These are phyloP conservation scores for Osmerus mordax DNA, from an alignment of 2,113 vertebrate genomes.

Conservation along the genomic window DNA sequence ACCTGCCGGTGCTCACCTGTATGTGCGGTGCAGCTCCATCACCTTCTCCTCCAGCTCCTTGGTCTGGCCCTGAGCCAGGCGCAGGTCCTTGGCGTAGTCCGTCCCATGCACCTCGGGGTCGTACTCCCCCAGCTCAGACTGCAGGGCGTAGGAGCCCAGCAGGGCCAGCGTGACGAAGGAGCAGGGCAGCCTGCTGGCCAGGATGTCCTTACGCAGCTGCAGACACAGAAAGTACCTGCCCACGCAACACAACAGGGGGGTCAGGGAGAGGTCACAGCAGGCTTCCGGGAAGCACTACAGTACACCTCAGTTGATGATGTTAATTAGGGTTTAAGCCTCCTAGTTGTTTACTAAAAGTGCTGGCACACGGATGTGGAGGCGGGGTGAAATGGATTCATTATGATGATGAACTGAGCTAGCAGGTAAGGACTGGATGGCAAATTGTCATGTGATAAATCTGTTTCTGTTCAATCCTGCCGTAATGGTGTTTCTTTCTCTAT, in stretches of 20 bases:
- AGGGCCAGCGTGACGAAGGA: constrained; percentile 95
- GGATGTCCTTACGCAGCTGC: constrained; percentile 92
- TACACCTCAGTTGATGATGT: not conserved
- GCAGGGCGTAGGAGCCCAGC: constrained; percentile 91
- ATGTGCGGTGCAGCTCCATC: constrained; percentile 91
- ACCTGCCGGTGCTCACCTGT: constrained; percentile 71
- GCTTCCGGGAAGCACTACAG: not conserved
- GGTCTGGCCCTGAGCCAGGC: constrained; percentile 87
- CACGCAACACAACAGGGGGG: not conserved
- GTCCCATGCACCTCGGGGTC: constrained; percentile 84
- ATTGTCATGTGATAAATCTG: not conserved
- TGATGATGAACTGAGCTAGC: constrained; percentile 17
- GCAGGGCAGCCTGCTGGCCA: constrained; percentile 85
- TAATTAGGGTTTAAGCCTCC: constrained; percentile 1
- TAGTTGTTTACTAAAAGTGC: not conserved
- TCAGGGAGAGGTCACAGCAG: not conserved
- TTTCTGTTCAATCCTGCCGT: too few relatives aligned
- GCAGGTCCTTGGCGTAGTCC: constrained; percentile 87
- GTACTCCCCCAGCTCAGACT: constrained; percentile 94
- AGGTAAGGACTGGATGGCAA: not conserved
- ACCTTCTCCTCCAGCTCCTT: constrained; percentile 96
- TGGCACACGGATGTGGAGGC: not conserved
- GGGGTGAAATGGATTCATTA: constrained; percentile 9
- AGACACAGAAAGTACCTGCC: constrained; percentile 88
- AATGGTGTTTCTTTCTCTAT: too few relatives aligned